Evolutionary conservation across 2,113 vertebrate species (phyloP).

Genomic region (Emberiza fucata): DNA sequence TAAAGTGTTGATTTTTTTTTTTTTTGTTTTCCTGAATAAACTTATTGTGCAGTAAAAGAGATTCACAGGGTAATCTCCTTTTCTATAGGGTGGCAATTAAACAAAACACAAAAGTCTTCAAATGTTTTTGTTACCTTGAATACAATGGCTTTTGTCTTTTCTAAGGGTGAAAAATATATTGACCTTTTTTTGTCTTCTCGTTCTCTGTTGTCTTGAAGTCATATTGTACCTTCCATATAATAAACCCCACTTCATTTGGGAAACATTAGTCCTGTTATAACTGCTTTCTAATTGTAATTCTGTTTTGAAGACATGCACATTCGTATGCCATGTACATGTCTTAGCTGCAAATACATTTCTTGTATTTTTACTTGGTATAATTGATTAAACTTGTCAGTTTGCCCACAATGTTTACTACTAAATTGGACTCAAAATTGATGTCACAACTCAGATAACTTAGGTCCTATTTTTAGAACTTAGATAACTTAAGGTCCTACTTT

Average conservation of each 20-base stretch:
- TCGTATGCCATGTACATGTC: neutral
- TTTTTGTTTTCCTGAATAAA: neutral
- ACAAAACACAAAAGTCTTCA: neutral
- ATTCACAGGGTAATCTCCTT: neutral
- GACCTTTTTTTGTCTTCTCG: neutral
- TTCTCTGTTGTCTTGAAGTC: neutral
- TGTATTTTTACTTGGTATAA: conserved; percentile 62
- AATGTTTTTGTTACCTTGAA: neutral
- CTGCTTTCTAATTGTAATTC: neutral
- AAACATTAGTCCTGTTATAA: neutral
- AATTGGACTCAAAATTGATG: conserved; percentile 58
- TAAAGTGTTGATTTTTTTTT: neutral
- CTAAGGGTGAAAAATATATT: neutral
- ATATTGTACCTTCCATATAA: neutral
- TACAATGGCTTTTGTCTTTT: neutral
- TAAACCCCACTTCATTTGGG: neutral
- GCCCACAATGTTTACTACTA: conserved; percentile 51
- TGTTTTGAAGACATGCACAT: conserved; percentile 1
- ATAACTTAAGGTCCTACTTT: conserved; percentile 51
- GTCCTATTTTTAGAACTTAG: conserved; percentile 35
- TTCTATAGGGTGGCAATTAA: neutral
- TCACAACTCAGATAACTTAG: conserved; percentile 54
- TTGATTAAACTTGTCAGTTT: conserved; percentile 69
- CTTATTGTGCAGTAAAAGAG: neutral
- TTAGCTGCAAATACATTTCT: conserved; percentile 37